phyloP scores from a whole-genome alignment of 2,113 vertebrate species.

The Trachemys scripta region DNA sequence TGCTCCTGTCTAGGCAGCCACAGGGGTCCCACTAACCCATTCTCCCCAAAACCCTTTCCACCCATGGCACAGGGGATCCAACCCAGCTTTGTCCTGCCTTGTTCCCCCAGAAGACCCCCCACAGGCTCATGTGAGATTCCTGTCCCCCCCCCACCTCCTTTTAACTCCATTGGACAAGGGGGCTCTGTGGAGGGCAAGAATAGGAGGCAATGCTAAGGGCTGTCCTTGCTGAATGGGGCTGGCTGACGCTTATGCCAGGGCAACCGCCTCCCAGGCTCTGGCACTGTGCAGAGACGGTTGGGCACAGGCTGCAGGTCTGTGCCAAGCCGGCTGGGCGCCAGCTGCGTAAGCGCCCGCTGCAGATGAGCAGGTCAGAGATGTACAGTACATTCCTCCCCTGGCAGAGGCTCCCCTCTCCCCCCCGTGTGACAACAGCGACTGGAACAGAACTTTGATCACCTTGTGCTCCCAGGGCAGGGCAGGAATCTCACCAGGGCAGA shows the following conservation, averaged over 20 bases:
- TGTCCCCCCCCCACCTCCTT: background rate
- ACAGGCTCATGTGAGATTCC: background rate
- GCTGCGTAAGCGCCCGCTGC: background rate
- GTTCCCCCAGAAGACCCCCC: background rate
- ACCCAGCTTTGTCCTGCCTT: background rate
- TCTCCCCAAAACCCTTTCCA: background rate
- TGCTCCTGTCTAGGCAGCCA: background rate
- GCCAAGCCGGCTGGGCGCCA: background rate
- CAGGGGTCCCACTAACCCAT: background rate
- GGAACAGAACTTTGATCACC: rapidly evolving
- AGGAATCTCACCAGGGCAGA: background rate
- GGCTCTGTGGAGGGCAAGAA: background rate
- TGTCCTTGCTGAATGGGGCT: background rate
- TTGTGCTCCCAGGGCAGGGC: rapidly evolving
- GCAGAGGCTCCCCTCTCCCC: background rate
- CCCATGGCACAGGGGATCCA: background rate
- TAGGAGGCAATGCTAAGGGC: background rate
- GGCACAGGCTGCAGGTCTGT: background rate
- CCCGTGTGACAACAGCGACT: background rate
- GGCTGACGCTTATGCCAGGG: background rate
- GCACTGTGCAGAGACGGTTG: background rate
- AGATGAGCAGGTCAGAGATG: background rate
- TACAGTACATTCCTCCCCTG: background rate
- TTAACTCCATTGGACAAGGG: background rate
- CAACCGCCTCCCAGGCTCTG: background rate